Evolutionary conservation across 64 coral and sea anemone genomes (phyloP), one percentile per base, ranked within the genome.

Genomic region (Catalaphyllia jardinei): DNA sequence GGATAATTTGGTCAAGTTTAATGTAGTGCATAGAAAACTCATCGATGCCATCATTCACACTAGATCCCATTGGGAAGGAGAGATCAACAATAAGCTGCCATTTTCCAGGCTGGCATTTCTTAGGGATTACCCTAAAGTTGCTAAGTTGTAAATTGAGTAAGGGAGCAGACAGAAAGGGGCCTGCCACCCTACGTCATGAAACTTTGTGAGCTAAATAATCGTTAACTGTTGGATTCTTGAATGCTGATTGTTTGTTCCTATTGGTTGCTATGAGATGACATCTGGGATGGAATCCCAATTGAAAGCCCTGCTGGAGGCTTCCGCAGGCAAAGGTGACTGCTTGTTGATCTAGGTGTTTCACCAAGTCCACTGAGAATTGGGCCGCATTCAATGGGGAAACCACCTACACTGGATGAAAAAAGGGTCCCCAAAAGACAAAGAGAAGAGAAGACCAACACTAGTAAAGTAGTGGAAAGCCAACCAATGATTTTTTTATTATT

Each of bases 11-110:
- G 22, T 80, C 82, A 10, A 71, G 4, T 35, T 11, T 29, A 2
- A 86, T 42, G 77, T 89, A 78, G 14, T 75, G 65, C 33, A 87
- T 31, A 4, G 86, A 52, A 17, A 87, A 87, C 16, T 87, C 31
- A 51, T n/a, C 6, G 1, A 87, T 87, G 42, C 87, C 87, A 51
- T 89, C 30, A 71, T 89, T 89, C 1, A 89, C 29, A 19, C 87
- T 89, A n/a, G 5, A 13, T 19, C 87, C 30, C 11, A 0, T 0
- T 0, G 74, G 59, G 19, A 75, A 89, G 12, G 87, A 89, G 7
- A 89, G 19, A n/a, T 89, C 87, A 2, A 89, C 54, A 52, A 89
- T 89, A 17, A 89, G 31, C 5, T 54, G 25, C 76, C 75, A 79
- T 60, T 89, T 89, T 6, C 87, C 87, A 8, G 87, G 29, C 27